Conservation (phyloP, 2,113 vertebrate genomes). For the Rhinolophus ferrumequinum region DNA sequence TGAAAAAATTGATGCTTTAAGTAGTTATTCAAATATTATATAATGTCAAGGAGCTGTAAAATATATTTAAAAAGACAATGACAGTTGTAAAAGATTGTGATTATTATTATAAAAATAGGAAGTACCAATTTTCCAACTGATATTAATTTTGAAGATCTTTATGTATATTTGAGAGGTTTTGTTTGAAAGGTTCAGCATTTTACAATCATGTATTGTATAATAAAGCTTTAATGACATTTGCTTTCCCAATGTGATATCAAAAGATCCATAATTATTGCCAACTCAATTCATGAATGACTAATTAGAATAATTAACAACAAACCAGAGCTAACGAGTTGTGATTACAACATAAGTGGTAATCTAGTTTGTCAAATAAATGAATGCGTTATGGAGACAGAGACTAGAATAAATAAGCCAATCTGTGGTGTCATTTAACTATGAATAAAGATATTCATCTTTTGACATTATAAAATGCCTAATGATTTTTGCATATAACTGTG, state of each 20-base stretch:
- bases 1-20: not conserved
- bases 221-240: not conserved
- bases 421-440: not conserved
- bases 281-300: not conserved
- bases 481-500: not conserved
- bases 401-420: not conserved
- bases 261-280: not conserved
- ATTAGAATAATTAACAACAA: slow-evolving; percentile 55
- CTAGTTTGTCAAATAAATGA: not conserved
- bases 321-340: not conserved
- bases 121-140: not conserved
- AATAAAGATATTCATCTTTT: not conserved
- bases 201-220: not conserved
- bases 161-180: not conserved
- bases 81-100: not conserved
- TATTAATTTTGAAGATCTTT: not conserved
- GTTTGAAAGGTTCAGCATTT: not conserved
- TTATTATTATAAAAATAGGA: not conserved
- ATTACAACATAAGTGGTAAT: not conserved
- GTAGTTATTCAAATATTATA: not conserved
- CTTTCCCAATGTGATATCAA: slow-evolving; percentile 3
- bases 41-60: not conserved
- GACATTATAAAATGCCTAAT: not conserved
- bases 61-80: not conserved
- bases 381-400: not conserved